Conservation (phyloP, 2,888 invertebrate species). For the Tortricodes alternella region DNA sequence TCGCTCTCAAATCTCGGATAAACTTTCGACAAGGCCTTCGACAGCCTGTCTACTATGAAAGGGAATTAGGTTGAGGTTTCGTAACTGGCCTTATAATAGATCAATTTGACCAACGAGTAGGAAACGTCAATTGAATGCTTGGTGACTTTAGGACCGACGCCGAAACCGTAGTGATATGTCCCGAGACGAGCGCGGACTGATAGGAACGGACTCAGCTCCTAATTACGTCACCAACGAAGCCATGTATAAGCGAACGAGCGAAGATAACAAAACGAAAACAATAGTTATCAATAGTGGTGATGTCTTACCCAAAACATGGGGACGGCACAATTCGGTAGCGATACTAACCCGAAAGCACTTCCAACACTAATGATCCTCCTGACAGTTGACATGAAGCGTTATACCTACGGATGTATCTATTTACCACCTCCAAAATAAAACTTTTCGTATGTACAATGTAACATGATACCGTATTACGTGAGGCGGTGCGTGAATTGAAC, state of each 20-base stretch:
- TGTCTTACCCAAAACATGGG: slow-evolving; percentile 30
- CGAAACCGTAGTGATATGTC: slow-evolving; percentile 20
- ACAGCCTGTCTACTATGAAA: slow-evolving; percentile 36
- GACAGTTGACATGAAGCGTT: slow-evolving; percentile 12
- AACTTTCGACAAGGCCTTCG: slow-evolving; percentile 55
- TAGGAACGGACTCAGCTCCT: slow-evolving; percentile 15
- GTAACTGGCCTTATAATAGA: slow-evolving; percentile 32
- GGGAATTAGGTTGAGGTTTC: slow-evolving; percentile 37
- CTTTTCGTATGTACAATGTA: slow-evolving; percentile 28
- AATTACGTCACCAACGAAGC: slow-evolving; percentile 26
- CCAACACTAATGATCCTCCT: slow-evolving; percentile 3
- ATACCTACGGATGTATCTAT: slow-evolving; percentile 7
- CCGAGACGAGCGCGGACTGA: slow-evolving; percentile 19
- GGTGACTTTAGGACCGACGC: slow-evolving; percentile 7
- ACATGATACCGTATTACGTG: slow-evolving; percentile 30
- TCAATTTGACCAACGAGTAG: slow-evolving; percentile 26
- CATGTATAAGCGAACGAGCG: slow-evolving; percentile 20
- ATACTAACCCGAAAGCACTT: slow-evolving; percentile 13
- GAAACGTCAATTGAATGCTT: slow-evolving; percentile 21
- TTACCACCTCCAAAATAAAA: slow-evolving; percentile 35
- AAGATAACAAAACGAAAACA: slow-evolving; percentile 29
- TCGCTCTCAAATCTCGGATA: slow-evolving; percentile 62
- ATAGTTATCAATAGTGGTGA: slow-evolving; percentile 11
- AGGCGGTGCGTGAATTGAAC: slow-evolving; percentile 34
- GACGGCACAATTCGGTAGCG: slow-evolving; percentile 1